Evolutionary conservation across 1,140 invertebrate species (phyloP).

Genomic region (Paraescarpia echinospica): DNA sequence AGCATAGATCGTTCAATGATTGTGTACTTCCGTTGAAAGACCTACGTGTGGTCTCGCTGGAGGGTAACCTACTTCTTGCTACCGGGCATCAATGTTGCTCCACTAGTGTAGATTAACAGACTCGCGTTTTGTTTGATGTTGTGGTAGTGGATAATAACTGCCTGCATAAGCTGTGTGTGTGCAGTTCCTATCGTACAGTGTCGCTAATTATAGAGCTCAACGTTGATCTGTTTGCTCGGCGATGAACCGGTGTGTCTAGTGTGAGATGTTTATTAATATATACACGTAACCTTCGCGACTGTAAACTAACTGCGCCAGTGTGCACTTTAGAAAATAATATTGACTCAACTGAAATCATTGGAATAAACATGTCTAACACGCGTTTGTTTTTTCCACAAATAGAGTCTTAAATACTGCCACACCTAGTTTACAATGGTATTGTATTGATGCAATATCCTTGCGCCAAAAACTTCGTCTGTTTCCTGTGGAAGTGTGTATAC

Average conservation of each 20-base stretch:
- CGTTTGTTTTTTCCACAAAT: background rate
- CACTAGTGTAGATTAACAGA: background rate
- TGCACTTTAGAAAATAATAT: background rate
- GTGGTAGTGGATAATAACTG: background rate
- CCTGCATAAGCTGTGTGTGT: background rate
- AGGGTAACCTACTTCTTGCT: background rate
- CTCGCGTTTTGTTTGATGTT: background rate
- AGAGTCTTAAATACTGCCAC: background rate
- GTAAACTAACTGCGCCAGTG: background rate
- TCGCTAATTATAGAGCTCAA: background rate
- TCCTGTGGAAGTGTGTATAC: background rate
- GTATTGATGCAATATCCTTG: background rate
- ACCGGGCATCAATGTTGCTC: background rate
- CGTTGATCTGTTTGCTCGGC: background rate
- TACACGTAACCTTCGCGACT: background rate
- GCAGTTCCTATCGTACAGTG: background rate
- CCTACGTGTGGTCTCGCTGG: background rate
- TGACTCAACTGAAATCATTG: background rate
- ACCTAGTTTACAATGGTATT: background rate
- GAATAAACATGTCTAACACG: background rate
- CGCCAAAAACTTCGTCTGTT: background rate
- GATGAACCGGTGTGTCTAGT: background rate
- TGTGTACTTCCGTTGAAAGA: background rate
- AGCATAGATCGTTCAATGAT: background rate
- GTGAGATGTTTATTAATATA: background rate